Evolutionary conservation across 1,140 invertebrate species (phyloP).

Genomic region (Drosophila serrata): DNA sequence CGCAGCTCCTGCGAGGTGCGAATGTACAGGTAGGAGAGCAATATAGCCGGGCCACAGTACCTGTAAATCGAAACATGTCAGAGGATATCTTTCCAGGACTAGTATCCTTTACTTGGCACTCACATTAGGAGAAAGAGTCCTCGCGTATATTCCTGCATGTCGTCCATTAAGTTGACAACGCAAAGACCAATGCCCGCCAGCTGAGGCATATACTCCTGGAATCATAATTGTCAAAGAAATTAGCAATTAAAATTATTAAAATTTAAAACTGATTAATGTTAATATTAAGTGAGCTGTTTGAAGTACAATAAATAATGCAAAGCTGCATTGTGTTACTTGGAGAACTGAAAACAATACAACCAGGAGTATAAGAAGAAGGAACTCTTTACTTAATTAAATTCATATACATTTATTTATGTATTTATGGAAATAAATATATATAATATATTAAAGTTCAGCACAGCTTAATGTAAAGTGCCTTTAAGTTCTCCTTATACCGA

Average conservation of each 20-base stretch:
- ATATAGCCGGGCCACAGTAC: constrained; percentile 88
- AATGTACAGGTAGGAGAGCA: constrained; percentile 88
- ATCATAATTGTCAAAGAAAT: constrained; percentile 9
- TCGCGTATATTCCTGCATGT: constrained; percentile 89
- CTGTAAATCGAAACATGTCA: constrained; percentile 70
- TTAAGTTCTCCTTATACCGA: background rate
- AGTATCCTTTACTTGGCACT: constrained; percentile 73
- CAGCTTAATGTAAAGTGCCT: background rate
- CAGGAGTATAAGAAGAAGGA: background rate
- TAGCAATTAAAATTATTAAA: too few relatives aligned
- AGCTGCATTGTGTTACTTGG: background rate
- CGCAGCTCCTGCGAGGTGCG: constrained; percentile 88
- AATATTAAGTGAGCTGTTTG: background rate
- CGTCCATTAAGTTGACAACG: constrained; percentile 87
- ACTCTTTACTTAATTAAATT: too few relatives aligned
- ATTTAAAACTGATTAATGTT: background rate
- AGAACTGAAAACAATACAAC: background rate
- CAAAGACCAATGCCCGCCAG: constrained; percentile 88
- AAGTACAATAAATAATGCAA: background rate
- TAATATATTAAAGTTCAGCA: background rate
- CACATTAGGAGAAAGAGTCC: constrained; percentile 88
- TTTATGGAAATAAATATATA: background rate
- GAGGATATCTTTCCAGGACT: background rate
- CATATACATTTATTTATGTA: too few relatives aligned
- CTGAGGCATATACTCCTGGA: constrained; percentile 86